Evolutionary conservation across 2,888 invertebrate genomes (phyloP).

Genomic region (Steromphala cineraria): DNA sequence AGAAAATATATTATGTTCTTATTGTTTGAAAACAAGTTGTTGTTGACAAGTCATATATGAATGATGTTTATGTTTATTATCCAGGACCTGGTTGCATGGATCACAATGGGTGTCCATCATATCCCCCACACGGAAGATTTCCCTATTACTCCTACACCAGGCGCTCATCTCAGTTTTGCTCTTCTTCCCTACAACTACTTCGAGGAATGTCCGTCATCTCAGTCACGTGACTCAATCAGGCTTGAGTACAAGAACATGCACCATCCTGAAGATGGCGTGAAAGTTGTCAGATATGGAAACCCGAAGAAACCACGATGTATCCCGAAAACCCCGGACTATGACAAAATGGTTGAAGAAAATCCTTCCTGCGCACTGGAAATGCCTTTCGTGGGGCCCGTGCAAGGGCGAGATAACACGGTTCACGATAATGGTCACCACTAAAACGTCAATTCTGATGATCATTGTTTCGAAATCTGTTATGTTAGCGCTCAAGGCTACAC

Average conservation of each 20-base stretch:
- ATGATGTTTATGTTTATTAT: neutral
- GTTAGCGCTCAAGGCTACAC: no score
- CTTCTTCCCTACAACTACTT: constrained; percentile 59
- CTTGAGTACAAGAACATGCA: constrained; percentile 31
- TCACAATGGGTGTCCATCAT: constrained; percentile 50
- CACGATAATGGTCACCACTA: no score
- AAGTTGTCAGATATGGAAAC: constrained; percentile 32
- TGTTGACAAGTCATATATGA: no score
- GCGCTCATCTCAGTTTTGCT: constrained; percentile 45
- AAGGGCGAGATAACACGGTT: no score
- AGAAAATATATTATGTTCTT: no score
- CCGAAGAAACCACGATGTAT: neutral
- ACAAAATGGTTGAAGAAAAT: constrained; percentile 12
- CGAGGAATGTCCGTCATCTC: constrained; percentile 52
- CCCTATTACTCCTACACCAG: constrained; percentile 49
- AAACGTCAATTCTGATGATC: no score
- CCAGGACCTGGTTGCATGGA: constrained; percentile 59
- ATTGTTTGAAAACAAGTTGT: no score
- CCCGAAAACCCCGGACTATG: neutral
- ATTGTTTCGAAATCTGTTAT: no score
- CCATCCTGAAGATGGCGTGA: constrained; percentile 6
- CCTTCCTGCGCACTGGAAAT: neutral
- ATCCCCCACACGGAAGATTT: constrained; percentile 59
- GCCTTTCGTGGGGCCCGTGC: no score
- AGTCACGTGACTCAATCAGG: constrained; percentile 47